Evolutionary conservation across 1,140 invertebrate genomes (phyloP).

Genomic region (Coenobita brevimanus): DNA sequence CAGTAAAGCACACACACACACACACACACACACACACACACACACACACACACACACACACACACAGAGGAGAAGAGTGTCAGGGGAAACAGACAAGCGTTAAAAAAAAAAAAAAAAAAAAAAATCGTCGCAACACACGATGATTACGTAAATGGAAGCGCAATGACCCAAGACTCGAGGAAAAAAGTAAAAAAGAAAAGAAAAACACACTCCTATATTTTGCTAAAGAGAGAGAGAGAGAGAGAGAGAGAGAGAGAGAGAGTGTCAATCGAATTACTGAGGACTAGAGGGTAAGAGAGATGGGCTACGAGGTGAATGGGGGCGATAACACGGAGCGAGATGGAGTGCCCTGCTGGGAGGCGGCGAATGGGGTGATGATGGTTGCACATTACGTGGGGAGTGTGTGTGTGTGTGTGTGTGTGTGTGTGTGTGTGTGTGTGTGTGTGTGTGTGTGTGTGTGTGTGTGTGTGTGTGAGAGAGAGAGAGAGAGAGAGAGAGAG

Average conservation of each 20-base stretch:
- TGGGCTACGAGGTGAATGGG: too few relatives aligned
- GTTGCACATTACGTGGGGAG: too few relatives aligned
- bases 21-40: not conserved
- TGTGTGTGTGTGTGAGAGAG: not conserved
- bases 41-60: constrained; percentile 6
- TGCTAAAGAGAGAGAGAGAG: too few relatives aligned
- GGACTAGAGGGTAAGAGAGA: not conserved
- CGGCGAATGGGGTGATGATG: too few relatives aligned
- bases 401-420: too few relatives aligned
- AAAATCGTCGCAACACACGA: not conserved
- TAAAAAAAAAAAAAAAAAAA: not conserved
- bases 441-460: too few relatives aligned
- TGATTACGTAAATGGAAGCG: not conserved
- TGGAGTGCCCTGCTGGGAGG: too few relatives aligned
- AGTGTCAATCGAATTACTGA: not conserved
- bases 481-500: not conserved
- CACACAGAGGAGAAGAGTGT: not conserved
- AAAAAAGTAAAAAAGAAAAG: not conserved
- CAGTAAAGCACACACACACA: too few relatives aligned
- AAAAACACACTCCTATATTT: not conserved
- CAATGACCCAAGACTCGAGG: not conserved
- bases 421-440: too few relatives aligned
- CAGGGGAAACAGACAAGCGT: not conserved
- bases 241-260: not conserved
- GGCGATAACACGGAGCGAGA: too few relatives aligned